These are phyloP conservation scores for Agrochola litura DNA, from an alignment of 2,888 invertebrate genomes.

Conservation along the genomic window DNA sequence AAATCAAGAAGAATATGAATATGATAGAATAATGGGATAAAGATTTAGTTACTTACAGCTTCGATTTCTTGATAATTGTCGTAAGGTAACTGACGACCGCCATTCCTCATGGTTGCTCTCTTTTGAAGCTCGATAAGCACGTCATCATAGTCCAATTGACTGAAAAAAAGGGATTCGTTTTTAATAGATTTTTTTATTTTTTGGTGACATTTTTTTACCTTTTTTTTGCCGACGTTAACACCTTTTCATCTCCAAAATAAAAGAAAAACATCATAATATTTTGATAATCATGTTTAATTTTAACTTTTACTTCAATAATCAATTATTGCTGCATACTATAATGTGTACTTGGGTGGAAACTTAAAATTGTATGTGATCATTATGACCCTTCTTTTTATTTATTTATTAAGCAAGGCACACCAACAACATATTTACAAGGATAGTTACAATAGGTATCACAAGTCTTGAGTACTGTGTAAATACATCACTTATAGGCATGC, in stretches of 20 bases:
- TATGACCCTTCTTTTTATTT: too few species aligned
- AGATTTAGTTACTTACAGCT: constrained; percentile 70
- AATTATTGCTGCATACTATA: not conserved
- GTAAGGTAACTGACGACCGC: constrained; percentile 76
- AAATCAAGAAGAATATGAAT: not conserved
- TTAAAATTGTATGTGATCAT: not conserved
- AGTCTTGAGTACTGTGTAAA: too few species aligned
- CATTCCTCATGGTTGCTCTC: constrained; percentile 63
- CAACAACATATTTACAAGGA: too few species aligned
- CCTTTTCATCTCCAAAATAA: too few species aligned
- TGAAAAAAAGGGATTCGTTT: constrained; percentile 57
- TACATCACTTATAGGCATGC: too few species aligned
- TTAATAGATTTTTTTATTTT: too few species aligned
- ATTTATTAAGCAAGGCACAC: too few species aligned
- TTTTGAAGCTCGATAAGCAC: constrained; percentile 69
- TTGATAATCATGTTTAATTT: not conserved
- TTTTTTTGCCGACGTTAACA: not conserved
- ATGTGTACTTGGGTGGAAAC: too few species aligned
- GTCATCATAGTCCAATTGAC: constrained; percentile 81
- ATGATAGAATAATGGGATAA: too few species aligned
- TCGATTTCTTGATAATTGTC: constrained; percentile 83
- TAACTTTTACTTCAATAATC: not conserved
- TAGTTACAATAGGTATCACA: too few species aligned
- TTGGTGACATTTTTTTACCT: too few species aligned
- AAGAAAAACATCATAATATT: not conserved